Evolutionary conservation across 2,113 vertebrate genomes (phyloP).

Genomic region (Myodes glareolus): DNA sequence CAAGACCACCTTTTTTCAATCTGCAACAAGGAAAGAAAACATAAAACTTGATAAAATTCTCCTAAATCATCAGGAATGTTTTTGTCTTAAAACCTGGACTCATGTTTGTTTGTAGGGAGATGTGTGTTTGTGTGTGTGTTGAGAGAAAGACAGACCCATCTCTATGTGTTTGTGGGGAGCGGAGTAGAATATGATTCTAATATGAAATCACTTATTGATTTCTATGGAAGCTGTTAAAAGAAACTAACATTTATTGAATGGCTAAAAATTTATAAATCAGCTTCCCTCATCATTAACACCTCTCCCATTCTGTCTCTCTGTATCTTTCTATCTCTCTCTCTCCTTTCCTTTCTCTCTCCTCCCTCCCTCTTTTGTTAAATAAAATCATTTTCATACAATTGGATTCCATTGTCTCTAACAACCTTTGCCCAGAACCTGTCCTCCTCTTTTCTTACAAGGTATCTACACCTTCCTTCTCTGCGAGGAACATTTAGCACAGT

Average conservation of each 20-base stretch:
- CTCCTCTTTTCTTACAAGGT: background rate
- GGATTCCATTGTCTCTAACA: background rate
- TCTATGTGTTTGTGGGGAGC: background rate
- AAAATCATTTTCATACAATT: background rate
- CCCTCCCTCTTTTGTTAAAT: background rate
- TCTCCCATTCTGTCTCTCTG: background rate
- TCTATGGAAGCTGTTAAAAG: conserved; percentile 22
- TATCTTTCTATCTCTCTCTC: background rate
- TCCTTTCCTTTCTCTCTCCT: background rate
- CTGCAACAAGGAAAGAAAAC: conserved; percentile 28
- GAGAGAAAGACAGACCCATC: background rate
- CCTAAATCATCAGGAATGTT: background rate
- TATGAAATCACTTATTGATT: conserved; percentile 48
- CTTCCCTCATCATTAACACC: background rate
- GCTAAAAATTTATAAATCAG: conserved; percentile 31
- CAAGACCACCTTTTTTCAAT: background rate
- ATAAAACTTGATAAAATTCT: conserved; percentile 54
- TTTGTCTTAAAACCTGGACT: conserved; percentile 33
- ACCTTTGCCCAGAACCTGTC: background rate
- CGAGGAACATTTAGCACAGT: background rate
- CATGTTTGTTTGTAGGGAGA: background rate
- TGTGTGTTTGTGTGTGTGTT: background rate
- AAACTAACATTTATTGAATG: conserved; percentile 22
- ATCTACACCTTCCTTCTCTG: background rate
- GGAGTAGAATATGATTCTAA: conserved; percentile 28